Conservation (phyloP, 2,888 invertebrate species). For the Chloroclysta siterata region DNA sequence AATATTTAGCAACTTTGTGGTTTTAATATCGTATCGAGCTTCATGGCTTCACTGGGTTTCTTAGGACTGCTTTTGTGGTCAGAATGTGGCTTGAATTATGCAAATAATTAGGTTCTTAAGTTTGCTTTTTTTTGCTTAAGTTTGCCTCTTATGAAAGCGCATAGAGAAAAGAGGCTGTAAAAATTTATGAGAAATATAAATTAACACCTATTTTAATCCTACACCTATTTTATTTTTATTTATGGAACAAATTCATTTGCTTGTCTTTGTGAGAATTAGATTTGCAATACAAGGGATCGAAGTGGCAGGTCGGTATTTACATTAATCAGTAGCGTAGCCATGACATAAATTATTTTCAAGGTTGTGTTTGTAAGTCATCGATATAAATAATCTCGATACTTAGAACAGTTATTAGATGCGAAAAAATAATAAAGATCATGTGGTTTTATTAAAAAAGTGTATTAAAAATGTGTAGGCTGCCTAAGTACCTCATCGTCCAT, state of each 20-base stretch:
- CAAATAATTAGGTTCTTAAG: constrained; percentile 1
- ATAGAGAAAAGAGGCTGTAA: background rate
- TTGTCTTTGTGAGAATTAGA: background rate
- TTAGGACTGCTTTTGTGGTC: constrained; percentile 39
- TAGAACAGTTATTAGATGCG: background rate
- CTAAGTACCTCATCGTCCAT: too few relatives aligned
- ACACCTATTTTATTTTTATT: too few relatives aligned
- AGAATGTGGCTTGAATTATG: constrained; percentile 19
- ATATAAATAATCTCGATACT: background rate
- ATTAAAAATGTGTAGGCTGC: too few relatives aligned
- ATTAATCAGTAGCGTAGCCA: background rate
- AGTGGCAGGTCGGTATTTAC: too few relatives aligned
- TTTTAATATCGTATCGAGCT: constrained; percentile 11
- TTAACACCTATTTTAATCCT: too few relatives aligned
- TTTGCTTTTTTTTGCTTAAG: background rate
- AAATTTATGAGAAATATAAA: too few relatives aligned
- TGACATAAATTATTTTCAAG: constrained; percentile 4
- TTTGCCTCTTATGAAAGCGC: background rate
- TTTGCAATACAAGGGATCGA: too few relatives aligned
- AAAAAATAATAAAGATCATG: too few relatives aligned
- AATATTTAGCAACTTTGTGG: constrained; percentile 14
- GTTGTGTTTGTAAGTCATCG: background rate
- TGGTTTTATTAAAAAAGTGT: too few relatives aligned
- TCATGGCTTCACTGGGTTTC: constrained; percentile 14
- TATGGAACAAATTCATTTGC: background rate